Conservation (phyloP, 2,797 vertebrate species). For the Pseudomugil tenellus region DNA sequence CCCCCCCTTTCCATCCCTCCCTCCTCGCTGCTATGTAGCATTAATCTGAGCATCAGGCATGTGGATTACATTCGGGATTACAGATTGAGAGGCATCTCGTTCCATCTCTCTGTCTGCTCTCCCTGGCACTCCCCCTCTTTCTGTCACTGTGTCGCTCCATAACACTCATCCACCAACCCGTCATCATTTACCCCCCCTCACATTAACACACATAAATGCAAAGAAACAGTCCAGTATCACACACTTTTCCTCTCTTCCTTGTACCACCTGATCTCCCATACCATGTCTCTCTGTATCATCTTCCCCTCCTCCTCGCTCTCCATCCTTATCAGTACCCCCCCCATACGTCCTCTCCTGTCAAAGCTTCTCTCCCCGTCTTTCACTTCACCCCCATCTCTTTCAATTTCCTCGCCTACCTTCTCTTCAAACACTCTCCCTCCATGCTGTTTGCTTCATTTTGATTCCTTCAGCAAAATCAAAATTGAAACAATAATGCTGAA, state of each 20-base stretch:
- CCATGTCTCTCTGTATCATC: slow-evolving; percentile 29
- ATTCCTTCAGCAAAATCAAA: slow-evolving; percentile 47
- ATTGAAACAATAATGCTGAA: slow-evolving; percentile 60
- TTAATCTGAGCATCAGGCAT: slow-evolving; percentile 84
- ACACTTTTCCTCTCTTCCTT: slow-evolving; percentile 45
- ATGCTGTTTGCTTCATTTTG: slow-evolving; percentile 39
- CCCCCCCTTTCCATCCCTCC: slow-evolving; percentile 25
- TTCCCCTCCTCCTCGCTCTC: slow-evolving; percentile 33
- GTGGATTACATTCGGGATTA: slow-evolving; percentile 86
- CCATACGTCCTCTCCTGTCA: slow-evolving; percentile 52
- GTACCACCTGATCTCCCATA: slow-evolving; percentile 65
- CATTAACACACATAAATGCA: slow-evolving; percentile 1
- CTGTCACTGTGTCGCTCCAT: slow-evolving; percentile 60
- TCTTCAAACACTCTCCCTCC: slow-evolving; percentile 46
- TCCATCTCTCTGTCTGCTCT: slow-evolving; percentile 63
- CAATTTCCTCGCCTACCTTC: slow-evolving; percentile 36
- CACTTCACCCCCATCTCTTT: slow-evolving; percentile 42
- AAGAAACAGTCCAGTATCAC: slow-evolving; percentile 25
- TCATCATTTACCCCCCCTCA: slow-evolving; percentile 14
- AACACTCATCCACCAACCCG: slow-evolving; percentile 22
- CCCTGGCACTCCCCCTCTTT: slow-evolving; percentile 56
- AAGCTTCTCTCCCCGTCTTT: slow-evolving; percentile 26
- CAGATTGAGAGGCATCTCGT: slow-evolving; percentile 78
- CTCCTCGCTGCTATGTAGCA: slow-evolving; percentile 66
- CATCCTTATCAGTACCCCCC: slow-evolving; percentile 45